Conservation (phyloP, 1,140 invertebrate species). For the Anastrepha ludens region DNA sequence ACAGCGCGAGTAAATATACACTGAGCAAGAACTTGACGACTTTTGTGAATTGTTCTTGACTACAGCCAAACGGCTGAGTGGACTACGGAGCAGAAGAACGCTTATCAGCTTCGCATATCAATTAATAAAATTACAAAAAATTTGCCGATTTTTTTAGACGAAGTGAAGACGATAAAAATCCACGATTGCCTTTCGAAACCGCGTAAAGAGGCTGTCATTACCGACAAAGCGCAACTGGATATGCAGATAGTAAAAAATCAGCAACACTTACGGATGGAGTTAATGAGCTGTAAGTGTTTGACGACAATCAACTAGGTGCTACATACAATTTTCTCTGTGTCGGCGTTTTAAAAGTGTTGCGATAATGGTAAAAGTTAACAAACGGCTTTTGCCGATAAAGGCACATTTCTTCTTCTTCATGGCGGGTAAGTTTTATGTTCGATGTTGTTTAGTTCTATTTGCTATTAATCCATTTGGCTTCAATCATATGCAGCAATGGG, state of each 20-base stretch:
- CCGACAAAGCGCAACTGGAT: not conserved
- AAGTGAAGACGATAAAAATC: not conserved
- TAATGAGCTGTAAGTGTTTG: not conserved
- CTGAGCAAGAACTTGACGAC: not conserved
- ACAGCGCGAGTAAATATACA: not conserved
- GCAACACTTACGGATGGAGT: not conserved
- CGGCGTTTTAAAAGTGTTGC: not conserved
- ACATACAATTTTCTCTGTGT: not conserved
- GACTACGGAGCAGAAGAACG: not conserved
- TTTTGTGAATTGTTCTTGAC: not conserved
- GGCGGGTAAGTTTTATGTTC: constrained; percentile 78
- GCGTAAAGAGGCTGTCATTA: not conserved
- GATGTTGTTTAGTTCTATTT: not conserved
- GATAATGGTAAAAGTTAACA: constrained; percentile 80
- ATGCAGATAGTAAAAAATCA: not conserved
- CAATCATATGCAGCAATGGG: constrained; percentile 80
- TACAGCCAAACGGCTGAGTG: not conserved
- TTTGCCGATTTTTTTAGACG: not conserved
- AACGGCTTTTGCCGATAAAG: constrained; percentile 83
- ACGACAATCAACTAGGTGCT: not conserved
- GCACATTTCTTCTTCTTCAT: constrained; percentile 88
- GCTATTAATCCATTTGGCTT: not conserved
- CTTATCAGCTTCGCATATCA: not conserved
- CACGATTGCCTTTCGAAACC: not conserved
- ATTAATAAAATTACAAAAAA: constrained; percentile 28